Evolutionary conservation across 2,113 vertebrate species (phyloP).

Genomic region (Clupea harengus): DNA sequence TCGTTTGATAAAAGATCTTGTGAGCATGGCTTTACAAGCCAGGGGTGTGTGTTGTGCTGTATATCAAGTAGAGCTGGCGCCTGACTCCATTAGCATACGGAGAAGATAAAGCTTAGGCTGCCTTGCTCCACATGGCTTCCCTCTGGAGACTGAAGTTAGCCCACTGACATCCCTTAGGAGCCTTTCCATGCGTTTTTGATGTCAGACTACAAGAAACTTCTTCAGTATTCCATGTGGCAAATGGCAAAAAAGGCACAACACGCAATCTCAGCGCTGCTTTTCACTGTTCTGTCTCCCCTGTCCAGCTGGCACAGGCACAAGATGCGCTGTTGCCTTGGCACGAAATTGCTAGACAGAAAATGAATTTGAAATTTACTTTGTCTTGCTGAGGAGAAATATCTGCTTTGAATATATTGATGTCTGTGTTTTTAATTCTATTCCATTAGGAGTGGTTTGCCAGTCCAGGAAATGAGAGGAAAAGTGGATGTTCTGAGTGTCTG

Average conservation of each 20-base stretch:
- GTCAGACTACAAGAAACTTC: background rate
- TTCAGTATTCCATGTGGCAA: background rate
- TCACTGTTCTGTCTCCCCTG: background rate
- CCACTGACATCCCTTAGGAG: slow-evolving; percentile 6
- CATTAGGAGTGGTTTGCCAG: background rate
- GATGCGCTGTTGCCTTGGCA: background rate
- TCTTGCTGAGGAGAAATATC: background rate
- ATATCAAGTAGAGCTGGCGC: background rate
- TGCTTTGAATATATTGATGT: slow-evolving; percentile 8
- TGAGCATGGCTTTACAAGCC: slow-evolving; percentile 13
- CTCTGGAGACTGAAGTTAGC: background rate
- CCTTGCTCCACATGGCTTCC: background rate
- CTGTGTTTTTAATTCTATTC: background rate
- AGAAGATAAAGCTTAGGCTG: background rate
- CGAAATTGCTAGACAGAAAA: background rate
- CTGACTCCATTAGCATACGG: slow-evolving; percentile 6
- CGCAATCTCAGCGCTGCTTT: slow-evolving; percentile 21
- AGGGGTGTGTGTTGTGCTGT: background rate
- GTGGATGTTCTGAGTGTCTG: background rate
- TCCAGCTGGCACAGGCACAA: slow-evolving; percentile 3
- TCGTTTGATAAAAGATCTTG: slow-evolving; percentile 2
- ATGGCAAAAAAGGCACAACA: slow-evolving; percentile 27
- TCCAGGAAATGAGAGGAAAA: background rate
- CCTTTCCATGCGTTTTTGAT: slow-evolving; percentile 32
- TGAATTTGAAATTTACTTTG: background rate